phyloP scores from a whole-genome alignment of 2,797 vertebrate genomes.

The Pseudomugil gertrudae region DNA sequence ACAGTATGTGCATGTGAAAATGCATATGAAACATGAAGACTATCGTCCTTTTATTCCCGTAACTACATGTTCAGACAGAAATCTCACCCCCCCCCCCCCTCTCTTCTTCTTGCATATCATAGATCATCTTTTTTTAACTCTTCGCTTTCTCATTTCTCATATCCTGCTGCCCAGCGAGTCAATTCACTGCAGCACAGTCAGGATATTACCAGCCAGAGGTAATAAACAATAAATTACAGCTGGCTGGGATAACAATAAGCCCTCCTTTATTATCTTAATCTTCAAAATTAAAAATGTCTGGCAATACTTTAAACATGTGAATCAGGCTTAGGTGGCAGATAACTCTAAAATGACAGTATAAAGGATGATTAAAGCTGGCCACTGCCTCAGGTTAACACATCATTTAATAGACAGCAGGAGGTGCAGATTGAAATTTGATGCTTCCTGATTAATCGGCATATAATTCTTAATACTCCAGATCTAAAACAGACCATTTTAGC shows the following conservation, averaged over 20 bases:
- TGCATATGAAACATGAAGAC: background rate
- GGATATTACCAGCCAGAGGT: conserved; percentile 60
- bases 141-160: conserved; percentile 57
- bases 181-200: conserved; percentile 39
- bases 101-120: conserved; percentile 16
- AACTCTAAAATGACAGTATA: conserved; percentile 1
- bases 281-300: conserved; percentile 46
- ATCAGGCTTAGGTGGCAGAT: conserved; percentile 9
- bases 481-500: background rate
- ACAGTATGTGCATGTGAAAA: background rate
- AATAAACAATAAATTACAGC: conserved; percentile 63
- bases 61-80: conserved; percentile 20
- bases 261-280: conserved; percentile 41
- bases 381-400: background rate
- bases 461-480: background rate
- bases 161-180: conserved; percentile 50
- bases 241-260: conserved; percentile 43
- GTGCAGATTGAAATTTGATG: conserved; percentile 3
- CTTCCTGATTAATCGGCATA: background rate
- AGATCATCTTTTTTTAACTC: conserved; percentile 49
- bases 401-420: background rate
- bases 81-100: conserved; percentile 16
- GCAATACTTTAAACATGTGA: conserved; percentile 16
- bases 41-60: conserved; percentile 1
- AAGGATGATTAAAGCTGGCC: background rate